phyloP scores from a whole-genome alignment of 2,888 invertebrate genomes.

The Allolobophora icterica region DNA sequence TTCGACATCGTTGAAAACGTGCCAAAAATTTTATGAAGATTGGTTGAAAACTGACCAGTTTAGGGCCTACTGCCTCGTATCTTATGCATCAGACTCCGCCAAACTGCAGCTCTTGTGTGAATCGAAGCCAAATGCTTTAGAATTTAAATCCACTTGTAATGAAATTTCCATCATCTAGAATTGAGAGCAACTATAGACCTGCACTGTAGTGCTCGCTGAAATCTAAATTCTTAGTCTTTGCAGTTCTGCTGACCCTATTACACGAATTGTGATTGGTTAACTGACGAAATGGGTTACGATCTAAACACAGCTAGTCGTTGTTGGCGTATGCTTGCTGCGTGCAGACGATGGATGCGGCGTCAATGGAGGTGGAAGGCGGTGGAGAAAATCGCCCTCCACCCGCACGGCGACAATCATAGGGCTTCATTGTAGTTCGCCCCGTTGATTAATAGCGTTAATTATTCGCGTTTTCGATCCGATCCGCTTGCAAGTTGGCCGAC shows the following conservation, averaged over 20 bases:
- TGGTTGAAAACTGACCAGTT: too few species aligned
- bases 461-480: constrained; percentile 17
- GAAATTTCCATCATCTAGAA: too few species aligned
- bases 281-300: not conserved
- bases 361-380: not conserved
- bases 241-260: not conserved
- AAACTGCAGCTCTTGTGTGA: too few species aligned
- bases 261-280: not conserved
- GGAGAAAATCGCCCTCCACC: not conserved
- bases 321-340: not conserved
- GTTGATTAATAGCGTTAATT: constrained; percentile 17
- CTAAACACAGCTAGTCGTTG: not conserved
- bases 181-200: too few species aligned
- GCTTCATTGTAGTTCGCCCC: constrained; percentile 7
- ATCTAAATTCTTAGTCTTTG: constrained; percentile 9
- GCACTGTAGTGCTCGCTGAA: not conserved
- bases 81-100: too few species aligned
- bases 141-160: too few species aligned
- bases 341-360: not conserved
- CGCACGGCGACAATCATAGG: constrained; percentile 2
- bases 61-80: too few species aligned
- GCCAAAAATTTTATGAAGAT: too few species aligned
- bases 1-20: too few species aligned
- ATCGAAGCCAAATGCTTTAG: too few species aligned
- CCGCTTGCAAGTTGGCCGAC: constrained; percentile 2